Conservation (phyloP, 2,888 invertebrate species). For the Thelaira solivaga region DNA sequence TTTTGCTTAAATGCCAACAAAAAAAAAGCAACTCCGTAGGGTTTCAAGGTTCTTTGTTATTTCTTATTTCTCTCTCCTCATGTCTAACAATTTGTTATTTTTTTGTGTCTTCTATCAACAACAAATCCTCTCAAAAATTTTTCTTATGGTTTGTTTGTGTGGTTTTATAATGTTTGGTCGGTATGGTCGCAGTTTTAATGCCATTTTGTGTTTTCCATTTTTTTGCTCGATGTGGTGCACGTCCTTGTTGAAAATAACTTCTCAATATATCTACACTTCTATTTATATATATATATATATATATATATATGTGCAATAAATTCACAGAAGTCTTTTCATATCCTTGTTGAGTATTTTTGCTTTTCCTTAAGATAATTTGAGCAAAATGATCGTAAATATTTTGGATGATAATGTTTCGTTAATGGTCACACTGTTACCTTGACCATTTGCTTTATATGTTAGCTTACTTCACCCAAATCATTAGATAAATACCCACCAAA, state of each 20-base stretch:
- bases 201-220: constrained; percentile 13
- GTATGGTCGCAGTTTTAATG: constrained; percentile 67
- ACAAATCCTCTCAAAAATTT: neutral
- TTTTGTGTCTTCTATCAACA: neutral
- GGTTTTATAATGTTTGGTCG: constrained; percentile 58
- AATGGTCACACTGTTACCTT: constrained; percentile 66
- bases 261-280: neutral
- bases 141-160: constrained; percentile 64
- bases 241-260: constrained; percentile 37
- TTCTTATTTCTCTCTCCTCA: constrained; percentile 27
- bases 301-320: neutral
- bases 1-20: constrained; percentile 32
- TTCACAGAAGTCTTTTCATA: constrained; percentile 39
- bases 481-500: too few species aligned
- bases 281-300: neutral
- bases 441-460: constrained; percentile 46
- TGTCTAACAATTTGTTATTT: neutral
- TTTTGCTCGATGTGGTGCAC: constrained; percentile 40
- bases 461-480: too few species aligned
- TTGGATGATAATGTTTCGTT: constrained; percentile 73
- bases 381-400: constrained; percentile 65
- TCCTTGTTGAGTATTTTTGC: neutral
- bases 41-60: constrained; percentile 52
- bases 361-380: constrained; percentile 31
- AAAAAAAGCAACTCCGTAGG: constrained; percentile 56